Percentiles rank a stretch among this genome's conserved stretches.
phyloP scores from a whole-genome alignment of 2,113 vertebrate genomes.

The Sciurus niger region DNA sequence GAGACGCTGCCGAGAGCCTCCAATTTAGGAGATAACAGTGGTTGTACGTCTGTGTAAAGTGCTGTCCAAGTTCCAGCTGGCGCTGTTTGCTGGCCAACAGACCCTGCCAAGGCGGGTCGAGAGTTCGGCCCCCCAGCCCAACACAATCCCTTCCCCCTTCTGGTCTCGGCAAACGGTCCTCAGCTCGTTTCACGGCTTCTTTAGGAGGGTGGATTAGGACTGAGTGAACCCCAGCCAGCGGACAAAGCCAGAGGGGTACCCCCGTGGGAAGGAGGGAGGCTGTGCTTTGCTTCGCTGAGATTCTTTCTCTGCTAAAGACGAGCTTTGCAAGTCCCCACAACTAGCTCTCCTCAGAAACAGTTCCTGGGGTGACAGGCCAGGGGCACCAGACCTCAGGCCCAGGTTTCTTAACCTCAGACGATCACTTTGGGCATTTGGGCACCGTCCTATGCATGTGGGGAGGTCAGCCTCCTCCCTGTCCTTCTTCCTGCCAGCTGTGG shows the following conservation, averaged over 20 bases:
- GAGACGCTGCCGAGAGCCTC: constrained; percentile 85
- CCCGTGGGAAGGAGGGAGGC: background rate
- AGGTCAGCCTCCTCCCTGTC: background rate
- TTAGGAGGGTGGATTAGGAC: background rate
- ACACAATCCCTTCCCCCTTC: constrained; percentile 51
- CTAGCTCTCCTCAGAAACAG: constrained; percentile 57
- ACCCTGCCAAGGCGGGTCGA: constrained; percentile 78
- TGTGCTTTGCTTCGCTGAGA: background rate
- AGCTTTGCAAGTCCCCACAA: background rate
- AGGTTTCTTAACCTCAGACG: background rate
- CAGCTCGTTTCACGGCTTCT: background rate
- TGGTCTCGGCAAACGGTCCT: background rate
- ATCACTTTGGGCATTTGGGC: background rate
- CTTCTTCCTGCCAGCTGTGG: background rate
- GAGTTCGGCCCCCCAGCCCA: constrained; percentile 79
- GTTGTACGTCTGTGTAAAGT: constrained; percentile 82
- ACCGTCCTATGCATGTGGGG: background rate
- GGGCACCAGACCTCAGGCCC: background rate
- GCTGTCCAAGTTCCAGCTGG: constrained; percentile 82
- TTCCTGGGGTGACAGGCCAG: background rate
- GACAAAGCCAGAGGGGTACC: background rate
- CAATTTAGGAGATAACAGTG: constrained; percentile 85
- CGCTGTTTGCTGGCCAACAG: constrained; percentile 80
- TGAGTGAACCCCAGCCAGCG: background rate
- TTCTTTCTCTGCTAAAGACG: constrained; percentile 13